These are phyloP conservation scores for Hydropsyche tenuis DNA, from an alignment of 1,140 invertebrate species.

Conservation along the genomic window DNA sequence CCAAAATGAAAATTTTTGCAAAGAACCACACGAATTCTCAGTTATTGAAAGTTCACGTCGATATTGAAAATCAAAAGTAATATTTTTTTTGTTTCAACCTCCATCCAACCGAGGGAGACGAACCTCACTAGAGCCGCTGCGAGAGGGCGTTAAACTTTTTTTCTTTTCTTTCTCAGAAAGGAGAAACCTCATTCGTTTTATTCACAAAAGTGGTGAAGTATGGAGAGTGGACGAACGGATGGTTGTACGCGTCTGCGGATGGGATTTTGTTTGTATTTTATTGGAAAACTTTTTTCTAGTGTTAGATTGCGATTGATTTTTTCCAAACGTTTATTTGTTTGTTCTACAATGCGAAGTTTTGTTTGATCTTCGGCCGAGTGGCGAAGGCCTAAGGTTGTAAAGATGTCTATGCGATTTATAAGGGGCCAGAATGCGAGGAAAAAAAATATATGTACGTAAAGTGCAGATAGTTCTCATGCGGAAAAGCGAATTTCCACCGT, in stretches of 20 bases:
- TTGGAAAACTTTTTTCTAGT: constrained; percentile 44
- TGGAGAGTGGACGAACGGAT: constrained; percentile 7
- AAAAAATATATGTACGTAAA: too few relatives aligned
- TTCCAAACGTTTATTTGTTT: constrained; percentile 46
- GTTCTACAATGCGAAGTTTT: constrained; percentile 37
- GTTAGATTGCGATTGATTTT: constrained; percentile 46
- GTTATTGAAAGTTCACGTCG: constrained; percentile 12
- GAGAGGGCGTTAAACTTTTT: constrained; percentile 35
- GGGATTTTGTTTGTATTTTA: constrained; percentile 44
- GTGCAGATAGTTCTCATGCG: too few relatives aligned
- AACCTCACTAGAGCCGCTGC: constrained; percentile 2
- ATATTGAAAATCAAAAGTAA: constrained; percentile 22
- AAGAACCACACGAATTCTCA: not conserved
- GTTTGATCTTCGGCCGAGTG: constrained; percentile 45
- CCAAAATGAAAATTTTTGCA: too few relatives aligned
- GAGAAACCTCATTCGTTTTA: constrained; percentile 7
- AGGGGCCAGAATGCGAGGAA: constrained; percentile 25
- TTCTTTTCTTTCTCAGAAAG: not conserved
- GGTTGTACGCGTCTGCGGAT: not conserved
- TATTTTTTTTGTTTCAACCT: constrained; percentile 39
- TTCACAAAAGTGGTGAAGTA: constrained; percentile 32
- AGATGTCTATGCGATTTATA: constrained; percentile 44
- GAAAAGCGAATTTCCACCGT: too few relatives aligned
- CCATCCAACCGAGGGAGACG: constrained; percentile 15
- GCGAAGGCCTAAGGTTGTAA: constrained; percentile 44